Base-by-base conservation (phyloP, 2,888 invertebrate species). In the Ellobium chinense region DNA sequence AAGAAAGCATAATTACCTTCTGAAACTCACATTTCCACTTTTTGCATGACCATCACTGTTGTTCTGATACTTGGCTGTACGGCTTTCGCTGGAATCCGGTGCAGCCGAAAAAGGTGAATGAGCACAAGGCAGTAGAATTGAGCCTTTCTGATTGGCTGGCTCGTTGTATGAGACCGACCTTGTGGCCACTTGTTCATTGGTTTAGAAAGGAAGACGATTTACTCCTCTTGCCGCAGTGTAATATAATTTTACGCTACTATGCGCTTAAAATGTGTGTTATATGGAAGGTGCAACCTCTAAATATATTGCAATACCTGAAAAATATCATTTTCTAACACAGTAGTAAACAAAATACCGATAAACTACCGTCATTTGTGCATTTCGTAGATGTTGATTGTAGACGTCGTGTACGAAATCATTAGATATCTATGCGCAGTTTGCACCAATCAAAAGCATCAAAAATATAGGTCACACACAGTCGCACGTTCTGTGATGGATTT, bases 21-120 rank as follows among this genome's bases (percentile, higher is more conserved):
- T 24, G 29, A 58, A 58, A 27, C 24, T 60, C 56, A 78, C 63
- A 78, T 70, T 78, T 78, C 78, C 63, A 65, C 54, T 54, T 54
- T 37, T 69, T 78, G 54, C 56, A 34, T 56, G n/a, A n/a, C 54
- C 21, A 7, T 72, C 37, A 29, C 12, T 46, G 5, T 37, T 29
- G 37, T 72, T 36, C 34, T 37, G 24, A 37, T 46, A 29, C 46
- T 31, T 27, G 70, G 7, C 7, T 7, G 62, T 60, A 69, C 63
- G 58, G 65, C 73, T 66, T 58, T 63, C 27, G 62, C 62, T 73
- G 79, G 79, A 79, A 79, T 79, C 79, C 78, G 70, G 72, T 79
- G 83, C 83, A 81, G 75, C 89, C 88, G 89, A 89, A 91, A 91
- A 90, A 87, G 90, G 90, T 91, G 91, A 91, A 91, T 91, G 91